phyloP scores from a whole-genome alignment of 2,113 vertebrate genomes.

The Oreochromis niloticus region DNA sequence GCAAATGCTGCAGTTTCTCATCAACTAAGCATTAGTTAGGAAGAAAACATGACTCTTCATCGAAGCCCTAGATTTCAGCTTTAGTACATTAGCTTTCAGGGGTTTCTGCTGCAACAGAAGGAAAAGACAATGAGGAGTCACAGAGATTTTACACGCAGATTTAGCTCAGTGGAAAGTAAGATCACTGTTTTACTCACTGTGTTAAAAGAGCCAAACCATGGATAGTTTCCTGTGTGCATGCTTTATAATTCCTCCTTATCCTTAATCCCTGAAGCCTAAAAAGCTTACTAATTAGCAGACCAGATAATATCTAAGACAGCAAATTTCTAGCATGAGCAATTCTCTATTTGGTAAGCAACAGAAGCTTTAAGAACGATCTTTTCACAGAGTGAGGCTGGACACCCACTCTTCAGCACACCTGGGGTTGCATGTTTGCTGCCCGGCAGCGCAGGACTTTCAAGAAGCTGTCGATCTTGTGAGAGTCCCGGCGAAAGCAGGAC shows the following conservation, averaged over 20 bases:
- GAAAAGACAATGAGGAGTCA: background rate
- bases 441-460: slow-evolving; percentile 77
- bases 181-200: background rate
- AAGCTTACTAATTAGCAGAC: background rate
- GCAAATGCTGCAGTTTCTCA: slow-evolving; percentile 22
- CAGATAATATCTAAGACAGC: background rate
- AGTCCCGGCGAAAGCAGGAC: slow-evolving; percentile 76
- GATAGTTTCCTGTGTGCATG: background rate
- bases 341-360: background rate
- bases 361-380: background rate
- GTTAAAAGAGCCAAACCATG: background rate
- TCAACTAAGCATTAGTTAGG: background rate
- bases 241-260: background rate
- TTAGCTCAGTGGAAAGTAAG: accelerated
- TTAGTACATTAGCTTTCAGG: background rate
- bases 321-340: background rate
- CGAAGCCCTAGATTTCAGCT: background rate
- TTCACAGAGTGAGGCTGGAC: background rate
- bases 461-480: slow-evolving; percentile 80
- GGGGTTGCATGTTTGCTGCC: slow-evolving; percentile 52
- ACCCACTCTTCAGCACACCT: slow-evolving; percentile 54
- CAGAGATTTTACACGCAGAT: background rate
- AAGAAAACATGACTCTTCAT: background rate
- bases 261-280: background rate
- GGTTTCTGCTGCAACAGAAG: background rate